Conservation (phyloP, 2,797 vertebrate species). For the Iguana delicatissima region DNA sequence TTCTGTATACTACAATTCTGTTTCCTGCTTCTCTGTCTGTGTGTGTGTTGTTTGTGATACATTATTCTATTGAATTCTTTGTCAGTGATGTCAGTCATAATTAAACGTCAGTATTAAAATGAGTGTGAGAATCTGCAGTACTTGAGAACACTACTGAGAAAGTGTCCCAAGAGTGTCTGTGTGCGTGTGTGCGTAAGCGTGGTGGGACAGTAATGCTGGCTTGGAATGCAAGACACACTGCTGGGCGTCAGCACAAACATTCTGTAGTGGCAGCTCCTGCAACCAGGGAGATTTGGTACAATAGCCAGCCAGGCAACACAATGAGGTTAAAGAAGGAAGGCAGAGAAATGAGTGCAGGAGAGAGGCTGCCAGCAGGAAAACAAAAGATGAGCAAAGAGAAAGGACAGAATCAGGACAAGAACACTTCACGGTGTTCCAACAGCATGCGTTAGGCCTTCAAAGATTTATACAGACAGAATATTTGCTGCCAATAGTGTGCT, state of each 20-base stretch:
- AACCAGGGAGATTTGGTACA: constrained; percentile 23
- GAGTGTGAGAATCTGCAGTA: not conserved
- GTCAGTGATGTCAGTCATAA: not conserved
- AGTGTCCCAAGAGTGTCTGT: not conserved
- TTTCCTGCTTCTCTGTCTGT: not conserved
- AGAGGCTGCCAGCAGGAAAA: not conserved
- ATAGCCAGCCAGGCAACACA: constrained; percentile 8
- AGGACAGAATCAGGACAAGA: not conserved
- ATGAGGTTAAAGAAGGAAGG: not conserved
- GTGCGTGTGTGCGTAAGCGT: not conserved
- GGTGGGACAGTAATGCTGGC: not conserved
- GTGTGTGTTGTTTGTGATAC: not conserved
- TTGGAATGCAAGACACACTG: not conserved
- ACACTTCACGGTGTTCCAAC: not conserved
- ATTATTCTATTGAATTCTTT: constrained; percentile 11
- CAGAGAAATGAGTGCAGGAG: not conserved
- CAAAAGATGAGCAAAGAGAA: constrained; percentile 9
- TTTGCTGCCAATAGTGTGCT: not conserved
- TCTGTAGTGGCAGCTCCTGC: constrained; percentile 11
- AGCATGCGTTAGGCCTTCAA: not conserved
- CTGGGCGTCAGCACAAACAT: not conserved
- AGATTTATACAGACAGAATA: not conserved
- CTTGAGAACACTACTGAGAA: not conserved
- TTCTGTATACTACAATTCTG: not conserved
- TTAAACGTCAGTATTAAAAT: not conserved